Conservation (phyloP, 2,797 vertebrate genomes). For the Eulemur rubriventer region DNA sequence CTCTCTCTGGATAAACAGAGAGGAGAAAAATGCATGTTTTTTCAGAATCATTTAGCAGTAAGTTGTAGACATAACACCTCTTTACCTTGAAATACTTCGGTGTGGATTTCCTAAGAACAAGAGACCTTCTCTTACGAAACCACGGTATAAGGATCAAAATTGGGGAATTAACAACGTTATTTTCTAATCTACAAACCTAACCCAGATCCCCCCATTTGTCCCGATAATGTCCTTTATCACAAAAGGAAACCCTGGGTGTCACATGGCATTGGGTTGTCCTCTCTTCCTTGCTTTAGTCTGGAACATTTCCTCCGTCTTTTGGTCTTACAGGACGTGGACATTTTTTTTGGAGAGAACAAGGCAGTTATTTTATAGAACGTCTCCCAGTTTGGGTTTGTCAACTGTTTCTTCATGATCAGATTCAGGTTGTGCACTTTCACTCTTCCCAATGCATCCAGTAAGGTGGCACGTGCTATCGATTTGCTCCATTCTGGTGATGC, state of each 20-base stretch:
- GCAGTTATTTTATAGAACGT: not conserved
- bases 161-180: not conserved
- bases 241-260: not conserved
- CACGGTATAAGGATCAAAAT: not conserved
- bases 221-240: not conserved
- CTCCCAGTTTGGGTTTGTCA: not conserved
- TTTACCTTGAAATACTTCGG: not conserved
- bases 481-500: not conserved
- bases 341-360: not conserved
- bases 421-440: not conserved
- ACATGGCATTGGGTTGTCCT: not conserved
- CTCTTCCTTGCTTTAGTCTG: not conserved
- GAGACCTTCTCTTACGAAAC: not conserved
- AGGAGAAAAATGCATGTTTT: not conserved
- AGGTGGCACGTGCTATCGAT: no score
- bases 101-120: not conserved
- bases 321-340: not conserved
- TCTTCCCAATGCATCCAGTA: not conserved
- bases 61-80: not conserved
- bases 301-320: not conserved
- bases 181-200: not conserved
- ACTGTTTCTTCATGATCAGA: not conserved
- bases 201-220: not conserved
- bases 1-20: not conserved
- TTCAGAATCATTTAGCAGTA: not conserved